Percentiles rank a stretch among this genome's conserved stretches.
Conservation (phyloP, 2,797 vertebrate genomes). For the Gallirallus australis region DNA sequence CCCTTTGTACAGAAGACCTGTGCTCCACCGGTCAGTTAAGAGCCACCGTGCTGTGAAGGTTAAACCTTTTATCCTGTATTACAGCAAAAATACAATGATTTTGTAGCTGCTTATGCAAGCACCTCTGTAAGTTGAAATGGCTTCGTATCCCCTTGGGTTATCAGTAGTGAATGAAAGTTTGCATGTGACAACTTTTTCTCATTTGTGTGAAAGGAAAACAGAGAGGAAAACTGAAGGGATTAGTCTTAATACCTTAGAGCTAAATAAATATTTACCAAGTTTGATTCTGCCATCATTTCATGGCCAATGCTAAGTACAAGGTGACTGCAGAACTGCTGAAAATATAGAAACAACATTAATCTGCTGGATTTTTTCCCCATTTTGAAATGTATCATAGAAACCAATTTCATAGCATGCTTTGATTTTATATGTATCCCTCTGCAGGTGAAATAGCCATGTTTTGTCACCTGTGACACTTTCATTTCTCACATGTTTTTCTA, state of each 20-base stretch:
- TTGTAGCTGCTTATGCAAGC: not conserved
- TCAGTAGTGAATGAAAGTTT: not conserved
- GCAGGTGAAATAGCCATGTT: not conserved
- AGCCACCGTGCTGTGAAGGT: not conserved
- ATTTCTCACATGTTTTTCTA: not conserved
- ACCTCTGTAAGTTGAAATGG: not conserved
- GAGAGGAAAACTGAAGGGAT: conserved; percentile 27
- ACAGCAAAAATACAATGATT: not conserved
- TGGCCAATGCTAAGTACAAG: conserved; percentile 29
- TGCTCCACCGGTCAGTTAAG: not conserved
- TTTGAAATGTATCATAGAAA: not conserved
- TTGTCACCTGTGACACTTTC: not conserved
- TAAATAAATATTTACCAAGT: conserved; percentile 65
- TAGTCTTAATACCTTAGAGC: conserved; percentile 51
- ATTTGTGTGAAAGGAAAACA: conserved; percentile 25
- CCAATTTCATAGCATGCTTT: not conserved
- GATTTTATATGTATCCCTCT: not conserved
- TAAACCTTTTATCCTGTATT: not conserved
- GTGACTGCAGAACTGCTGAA: conserved; percentile 30
- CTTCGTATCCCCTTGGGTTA: not conserved
- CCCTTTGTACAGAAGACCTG: not conserved
- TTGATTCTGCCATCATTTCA: conserved; percentile 20
- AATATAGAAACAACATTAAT: not conserved
- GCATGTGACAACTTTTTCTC: not conserved
- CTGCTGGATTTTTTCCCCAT: not conserved